Evolutionary conservation across 2,888 invertebrate genomes (phyloP), one percentile per base, ranked within the genome.

Genomic region (Julus scandinavius): DNA sequence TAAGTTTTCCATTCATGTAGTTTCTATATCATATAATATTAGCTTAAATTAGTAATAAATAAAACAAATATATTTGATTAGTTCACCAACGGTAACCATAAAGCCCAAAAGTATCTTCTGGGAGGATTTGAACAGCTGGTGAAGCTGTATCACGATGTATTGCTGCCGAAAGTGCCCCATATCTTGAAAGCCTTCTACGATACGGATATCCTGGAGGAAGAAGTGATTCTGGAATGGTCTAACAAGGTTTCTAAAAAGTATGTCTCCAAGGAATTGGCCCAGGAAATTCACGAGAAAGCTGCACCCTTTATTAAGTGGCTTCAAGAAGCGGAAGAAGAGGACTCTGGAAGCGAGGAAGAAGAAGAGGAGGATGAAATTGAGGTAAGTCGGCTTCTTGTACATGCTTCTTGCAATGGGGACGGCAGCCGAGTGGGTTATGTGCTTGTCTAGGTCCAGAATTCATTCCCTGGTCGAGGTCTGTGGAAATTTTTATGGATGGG

Each of bases 251-350:
- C 93, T 91, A 98, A 97, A 94, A 99, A 98, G 93, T 98, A 97
- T 93, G 98, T 98, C 86, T 94, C 95, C 89, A 96, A 96, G 92
- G 99, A 99, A 92, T 93, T 98, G 89, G 96, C 96, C 89, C 95
- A 96, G 89, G 98, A 99, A 92, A 98, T 99, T 92, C 96, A 97
- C 91, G 95, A 96, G 90, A 96, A 96, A 92, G 98, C 98, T 88
- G 95, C 96, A 91, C 98, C 98, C 89, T 98, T 99, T 93, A 95
- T 99, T 89, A 97, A 96, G 91, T 99, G 99, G 99, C 94, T 99
- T 91, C 95, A 96, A 90, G 93, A 93, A 92, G 98, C 99, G 92
- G 99, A 99, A 89, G 98, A 98, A 92, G 98, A 98, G 92, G 97
- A 97, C 92, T 91, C 91, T 58, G 92, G 92, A 17, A 96, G 96